phyloP scores from a whole-genome alignment of 1,140 invertebrate genomes.

The roundworm (Caenorhabditis elegans) region DNA sequence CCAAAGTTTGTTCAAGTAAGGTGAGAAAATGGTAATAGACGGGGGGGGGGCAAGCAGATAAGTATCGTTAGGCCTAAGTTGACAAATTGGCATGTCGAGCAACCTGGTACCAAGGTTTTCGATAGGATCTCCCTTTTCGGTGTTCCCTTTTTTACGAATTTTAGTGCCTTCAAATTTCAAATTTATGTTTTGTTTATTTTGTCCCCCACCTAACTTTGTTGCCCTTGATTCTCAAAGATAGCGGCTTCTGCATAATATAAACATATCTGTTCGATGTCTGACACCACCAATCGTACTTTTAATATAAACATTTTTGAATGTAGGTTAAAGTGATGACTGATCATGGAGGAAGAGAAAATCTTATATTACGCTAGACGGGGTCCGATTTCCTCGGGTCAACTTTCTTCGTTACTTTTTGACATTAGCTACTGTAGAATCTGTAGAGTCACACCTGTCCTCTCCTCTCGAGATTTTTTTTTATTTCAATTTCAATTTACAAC shows the following conservation, averaged over 20 bases:
- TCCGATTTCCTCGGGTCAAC: no score
- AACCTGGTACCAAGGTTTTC: neutral
- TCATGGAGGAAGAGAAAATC: no score
- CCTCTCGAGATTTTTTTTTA: neutral
- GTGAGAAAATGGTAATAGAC: conserved; percentile 18
- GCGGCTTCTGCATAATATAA: neutral
- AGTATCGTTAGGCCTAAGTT: neutral
- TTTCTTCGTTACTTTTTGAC: no score
- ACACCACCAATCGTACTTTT: neutral
- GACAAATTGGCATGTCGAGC: conserved; percentile 22
- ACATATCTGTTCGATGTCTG: neutral
- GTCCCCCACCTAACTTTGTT: no score
- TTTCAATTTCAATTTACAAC: neutral
- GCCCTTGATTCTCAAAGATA: neutral
- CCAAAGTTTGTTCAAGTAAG: conserved; percentile 27
- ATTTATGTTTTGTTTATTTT: neutral
- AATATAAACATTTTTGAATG: neutral
- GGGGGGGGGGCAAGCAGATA: neutral
- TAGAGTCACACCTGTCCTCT: neutral
- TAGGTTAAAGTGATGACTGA: no score
- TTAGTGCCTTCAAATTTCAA: neutral
- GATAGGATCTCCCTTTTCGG: neutral
- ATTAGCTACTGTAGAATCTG: no score
- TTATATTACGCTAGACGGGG: no score
- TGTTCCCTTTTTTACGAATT: neutral